Evolutionary conservation across 2,888 invertebrate genomes (phyloP), one percentile per base, ranked within the genome.

Genomic region (Podabrus alpinus): DNA sequence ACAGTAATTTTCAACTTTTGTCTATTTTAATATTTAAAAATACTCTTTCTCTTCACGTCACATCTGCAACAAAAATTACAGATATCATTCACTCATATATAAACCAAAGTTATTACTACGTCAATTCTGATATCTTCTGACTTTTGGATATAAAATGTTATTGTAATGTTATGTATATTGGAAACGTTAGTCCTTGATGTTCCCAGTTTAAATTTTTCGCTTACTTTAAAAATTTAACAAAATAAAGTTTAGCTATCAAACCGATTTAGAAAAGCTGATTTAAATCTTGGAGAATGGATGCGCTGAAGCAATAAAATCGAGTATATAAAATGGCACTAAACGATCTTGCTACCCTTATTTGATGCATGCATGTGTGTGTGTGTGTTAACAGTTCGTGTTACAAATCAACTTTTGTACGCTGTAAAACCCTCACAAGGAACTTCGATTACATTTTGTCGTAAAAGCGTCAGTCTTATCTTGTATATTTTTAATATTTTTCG

Each of bases 251-350:
- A n/a, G 17, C 16, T 19, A 64, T 64, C 62, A 17, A 64, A 21
- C n/a, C 17, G 19, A 64, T 64, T 21, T 64, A 21, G 21, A n/a
- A 19, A 64, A 64, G 62, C 62, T 64, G 62, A 64, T 64, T 64
- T 64, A 64, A 64, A 64, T 64, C 62, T 64, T 64, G 13, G 21
- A 17, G 62, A 64, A 64, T 64, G 62, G 62, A 64, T 64, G 62
- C 21, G 62, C 21, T 17, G 13, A n/a, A 21, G 62, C 62, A 64
- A 64, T 64, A 64, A 64, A 64, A 64, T 19, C 21, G 21, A 17
- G 62, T 21, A 64, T 21, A 64, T 64, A 64, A 64, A 64, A 64
- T 19, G 62, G 21, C 21, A 64, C 19, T 64, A 64, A 64, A 19
- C 45, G 45, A 45, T 45, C 45, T 45, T n/a, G 45, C 45, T 45